These are phyloP conservation scores for Hyalella azteca DNA, from an alignment of 2,888 invertebrate genomes.

Conservation along the genomic window DNA sequence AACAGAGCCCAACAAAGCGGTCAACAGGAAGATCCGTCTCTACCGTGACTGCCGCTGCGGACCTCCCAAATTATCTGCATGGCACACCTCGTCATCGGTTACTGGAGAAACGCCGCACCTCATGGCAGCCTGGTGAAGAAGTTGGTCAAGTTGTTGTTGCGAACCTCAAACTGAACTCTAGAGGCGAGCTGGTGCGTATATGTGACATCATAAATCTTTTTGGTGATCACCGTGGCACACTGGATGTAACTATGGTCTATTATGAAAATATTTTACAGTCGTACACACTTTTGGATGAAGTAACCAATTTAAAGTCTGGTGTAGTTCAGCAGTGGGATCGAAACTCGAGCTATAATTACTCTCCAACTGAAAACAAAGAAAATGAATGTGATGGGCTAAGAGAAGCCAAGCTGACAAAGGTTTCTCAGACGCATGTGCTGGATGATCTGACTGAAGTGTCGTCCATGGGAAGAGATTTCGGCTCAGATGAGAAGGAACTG, in stretches of 20 bases:
- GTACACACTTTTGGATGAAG: not conserved
- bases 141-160: not conserved
- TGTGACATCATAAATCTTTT: not conserved
- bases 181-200: not conserved
- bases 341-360: too few relatives aligned
- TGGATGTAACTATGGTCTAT: slow-evolving; percentile 11
- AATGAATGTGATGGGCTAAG: too few relatives aligned
- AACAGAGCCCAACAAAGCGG: not conserved
- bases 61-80: not conserved
- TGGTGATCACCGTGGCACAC: not conserved
- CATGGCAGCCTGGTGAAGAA: not conserved
- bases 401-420: too few relatives aligned
- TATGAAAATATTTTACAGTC: not conserved
- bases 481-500: too few relatives aligned
- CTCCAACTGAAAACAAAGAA: slow-evolving; percentile 18
- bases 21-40: not conserved
- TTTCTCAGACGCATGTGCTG: too few relatives aligned
- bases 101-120: not conserved
- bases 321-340: not conserved
- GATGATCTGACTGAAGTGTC: too few relatives aligned
- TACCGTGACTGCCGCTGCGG: not conserved
- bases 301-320: not conserved
- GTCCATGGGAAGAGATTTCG: too few relatives aligned
- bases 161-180: not conserved
- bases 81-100: slow-evolving; percentile 1